phyloP scores from a whole-genome alignment of 2,888 invertebrate genomes.

The Patella pellucida region DNA sequence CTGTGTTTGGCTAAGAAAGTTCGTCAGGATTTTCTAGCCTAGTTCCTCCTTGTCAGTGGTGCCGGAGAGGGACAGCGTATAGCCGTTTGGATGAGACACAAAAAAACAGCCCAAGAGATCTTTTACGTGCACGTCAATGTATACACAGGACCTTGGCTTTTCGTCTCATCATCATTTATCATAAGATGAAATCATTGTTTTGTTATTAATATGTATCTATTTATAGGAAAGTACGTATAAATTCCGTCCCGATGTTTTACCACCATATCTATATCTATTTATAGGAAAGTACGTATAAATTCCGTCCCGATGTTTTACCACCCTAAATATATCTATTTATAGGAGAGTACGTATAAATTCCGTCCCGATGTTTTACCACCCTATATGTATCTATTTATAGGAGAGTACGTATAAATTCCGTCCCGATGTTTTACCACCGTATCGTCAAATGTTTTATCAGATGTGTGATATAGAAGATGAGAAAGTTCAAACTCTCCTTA shows the following conservation, averaged over 20 bases:
- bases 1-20: too few relatives aligned
- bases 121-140: too few relatives aligned
- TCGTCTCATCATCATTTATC: too few relatives aligned
- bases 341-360: conserved; percentile 74
- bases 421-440: conserved; percentile 83
- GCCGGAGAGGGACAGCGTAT: too few relatives aligned
- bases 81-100: too few relatives aligned
- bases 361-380: conserved; percentile 83
- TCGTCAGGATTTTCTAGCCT: too few relatives aligned
- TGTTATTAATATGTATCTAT: not conserved
- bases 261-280: conserved; percentile 75
- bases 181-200: too few relatives aligned
- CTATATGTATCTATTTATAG: conserved; percentile 36
- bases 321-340: conserved; percentile 68
- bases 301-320: conserved; percentile 82
- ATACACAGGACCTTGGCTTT: too few relatives aligned
- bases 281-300: conserved; percentile 73
- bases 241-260: conserved; percentile 81
- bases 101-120: too few relatives aligned
- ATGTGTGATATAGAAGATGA: conserved; percentile 85
- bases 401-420: conserved; percentile 75
- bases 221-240: conserved; percentile 72
- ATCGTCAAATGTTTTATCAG: conserved; percentile 91
- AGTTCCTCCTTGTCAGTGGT: too few relatives aligned
- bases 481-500: conserved; percentile 78